Percentiles rank a stretch among this genome's conserved stretches.
Evolutionary conservation across 2,797 vertebrate genomes (phyloP).

Genomic region (Bucorvus abyssinicus): DNA sequence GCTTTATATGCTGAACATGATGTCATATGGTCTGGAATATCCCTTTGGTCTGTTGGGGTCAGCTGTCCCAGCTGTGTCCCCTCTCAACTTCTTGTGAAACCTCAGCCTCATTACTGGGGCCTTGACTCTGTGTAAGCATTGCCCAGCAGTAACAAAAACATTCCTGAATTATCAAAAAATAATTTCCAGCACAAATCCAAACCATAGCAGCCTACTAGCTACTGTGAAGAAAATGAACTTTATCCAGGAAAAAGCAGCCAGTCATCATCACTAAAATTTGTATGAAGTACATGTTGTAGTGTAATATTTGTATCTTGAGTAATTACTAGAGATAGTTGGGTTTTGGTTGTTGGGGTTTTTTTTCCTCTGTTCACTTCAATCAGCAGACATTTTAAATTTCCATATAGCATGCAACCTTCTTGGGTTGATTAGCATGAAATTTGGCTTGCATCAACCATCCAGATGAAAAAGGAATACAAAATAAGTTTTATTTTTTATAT

Average conservation of each 20-base stretch:
- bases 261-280: background rate
- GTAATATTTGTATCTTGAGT: background rate
- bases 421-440: conserved; percentile 61
- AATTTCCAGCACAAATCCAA: background rate
- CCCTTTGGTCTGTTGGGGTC: background rate
- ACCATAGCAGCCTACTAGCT: background rate
- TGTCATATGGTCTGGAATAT: background rate
- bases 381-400: conserved; percentile 52
- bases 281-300: background rate
- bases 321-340: background rate
- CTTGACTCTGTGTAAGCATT: background rate
- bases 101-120: background rate
- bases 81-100: background rate
- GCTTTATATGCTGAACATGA: background rate
- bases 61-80: background rate
- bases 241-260: background rate
- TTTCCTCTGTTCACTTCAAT: background rate
- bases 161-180: background rate
- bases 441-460: conserved; percentile 38
- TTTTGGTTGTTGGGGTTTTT: background rate
- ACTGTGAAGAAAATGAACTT: background rate
- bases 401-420: conserved; percentile 17
- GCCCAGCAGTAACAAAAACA: background rate
- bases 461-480: conserved; percentile 53
- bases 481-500: conserved; percentile 52